A percentile compares a stretch with the other conserved stretches of the same genome.
phyloP scores from a whole-genome alignment of 2,113 vertebrate species.

The Platysternon megacephalum region DNA sequence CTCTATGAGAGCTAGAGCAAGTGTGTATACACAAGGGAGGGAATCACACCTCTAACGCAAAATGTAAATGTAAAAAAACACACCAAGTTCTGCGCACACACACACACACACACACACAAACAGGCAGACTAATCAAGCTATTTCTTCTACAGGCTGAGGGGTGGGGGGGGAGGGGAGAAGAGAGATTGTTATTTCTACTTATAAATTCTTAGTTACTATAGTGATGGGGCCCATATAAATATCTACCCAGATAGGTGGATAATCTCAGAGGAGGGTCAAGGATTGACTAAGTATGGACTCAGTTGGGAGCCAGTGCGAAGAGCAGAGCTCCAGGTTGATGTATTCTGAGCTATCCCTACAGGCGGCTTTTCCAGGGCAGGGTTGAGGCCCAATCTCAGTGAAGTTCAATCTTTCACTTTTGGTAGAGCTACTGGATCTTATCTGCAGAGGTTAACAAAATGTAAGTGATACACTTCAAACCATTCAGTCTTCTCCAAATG shows the following conservation, averaged over 20 bases:
- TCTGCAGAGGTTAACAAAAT: background rate
- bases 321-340: too few relatives aligned
- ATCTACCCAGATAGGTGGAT: background rate
- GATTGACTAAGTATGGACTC: background rate
- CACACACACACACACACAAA: background rate
- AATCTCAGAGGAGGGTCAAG: background rate
- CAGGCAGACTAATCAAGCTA: background rate
- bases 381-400: background rate
- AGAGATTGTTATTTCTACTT: background rate
- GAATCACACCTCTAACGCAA: background rate
- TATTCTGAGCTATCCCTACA: background rate
- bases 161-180: background rate
- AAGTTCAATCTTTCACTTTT: background rate
- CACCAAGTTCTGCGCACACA: background rate
- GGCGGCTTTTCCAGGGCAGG: too few relatives aligned
- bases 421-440: background rate
- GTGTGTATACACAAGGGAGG: background rate
- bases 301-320: too few relatives aligned
- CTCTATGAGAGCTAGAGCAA: background rate
- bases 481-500: slow-evolving; percentile 18
- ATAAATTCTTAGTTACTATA: background rate
- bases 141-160: background rate
- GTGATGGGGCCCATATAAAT: background rate
- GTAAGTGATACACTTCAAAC: background rate
- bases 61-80: background rate